phyloP scores from a whole-genome alignment of 2,888 invertebrate species.

The Nebria brevicollis region DNA sequence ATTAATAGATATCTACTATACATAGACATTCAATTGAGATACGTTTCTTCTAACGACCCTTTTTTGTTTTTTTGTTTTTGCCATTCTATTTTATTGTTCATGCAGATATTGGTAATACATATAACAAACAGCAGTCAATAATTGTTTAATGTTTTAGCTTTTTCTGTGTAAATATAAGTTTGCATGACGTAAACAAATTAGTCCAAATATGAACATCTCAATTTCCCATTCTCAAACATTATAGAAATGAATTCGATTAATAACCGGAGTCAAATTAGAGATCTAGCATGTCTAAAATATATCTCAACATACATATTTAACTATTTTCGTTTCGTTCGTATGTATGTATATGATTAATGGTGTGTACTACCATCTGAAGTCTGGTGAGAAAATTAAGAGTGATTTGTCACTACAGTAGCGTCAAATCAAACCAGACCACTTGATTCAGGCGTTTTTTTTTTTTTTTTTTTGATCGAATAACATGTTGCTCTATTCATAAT shows the following conservation, averaged over 20 bases:
- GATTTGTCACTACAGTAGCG: slow-evolving; percentile 44
- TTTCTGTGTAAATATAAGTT: background rate
- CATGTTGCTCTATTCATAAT: background rate
- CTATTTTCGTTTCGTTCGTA: background rate
- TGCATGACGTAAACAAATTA: slow-evolving; percentile 3
- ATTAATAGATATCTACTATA: slow-evolving; percentile 16
- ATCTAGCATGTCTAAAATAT: slow-evolving; percentile 14
- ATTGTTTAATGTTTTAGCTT: too few species aligned
- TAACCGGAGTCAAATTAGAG: slow-evolving; percentile 38
- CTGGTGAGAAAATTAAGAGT: slow-evolving; percentile 43
- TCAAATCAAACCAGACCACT: slow-evolving; percentile 21
- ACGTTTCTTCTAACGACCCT: background rate
- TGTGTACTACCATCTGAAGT: slow-evolving; percentile 18
- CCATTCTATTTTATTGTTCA: too few species aligned
- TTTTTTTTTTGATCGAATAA: background rate
- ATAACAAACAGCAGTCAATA: too few species aligned
- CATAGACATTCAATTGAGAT: background rate
- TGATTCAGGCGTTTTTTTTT: background rate
- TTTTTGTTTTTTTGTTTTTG: background rate
- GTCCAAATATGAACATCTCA: background rate
- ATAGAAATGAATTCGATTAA: slow-evolving; percentile 20
- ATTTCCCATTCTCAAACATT: background rate
- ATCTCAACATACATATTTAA: background rate
- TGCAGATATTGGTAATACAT: too few species aligned
- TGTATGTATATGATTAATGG: slow-evolving; percentile 29